Conservation (phyloP, 2,888 invertebrate genomes). For the Chaetoderma sp. region DNA sequence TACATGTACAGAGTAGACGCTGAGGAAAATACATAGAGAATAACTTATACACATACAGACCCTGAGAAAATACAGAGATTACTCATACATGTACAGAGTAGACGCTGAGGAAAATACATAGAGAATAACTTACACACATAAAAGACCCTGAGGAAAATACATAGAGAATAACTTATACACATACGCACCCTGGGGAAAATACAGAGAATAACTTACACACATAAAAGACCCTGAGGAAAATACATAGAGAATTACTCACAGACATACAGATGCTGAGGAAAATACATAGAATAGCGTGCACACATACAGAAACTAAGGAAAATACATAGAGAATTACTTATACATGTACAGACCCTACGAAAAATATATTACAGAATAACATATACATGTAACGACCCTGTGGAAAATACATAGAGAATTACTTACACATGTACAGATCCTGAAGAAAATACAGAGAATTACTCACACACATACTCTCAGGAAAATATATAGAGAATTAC, state of each 20-base stretch:
- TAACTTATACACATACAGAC: background rate
- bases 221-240: background rate
- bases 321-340: conserved; percentile 74
- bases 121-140: conserved; percentile 82
- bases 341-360: conserved; percentile 78
- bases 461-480: background rate
- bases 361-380: conserved; percentile 13
- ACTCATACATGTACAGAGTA: background rate
- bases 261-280: background rate
- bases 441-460: background rate
- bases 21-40: background rate
- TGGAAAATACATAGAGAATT: background rate
- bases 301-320: background rate
- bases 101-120: background rate
- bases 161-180: conserved; percentile 4
- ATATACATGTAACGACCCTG: too few relatives aligned
- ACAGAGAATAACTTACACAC: background rate
- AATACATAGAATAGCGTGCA: background rate
- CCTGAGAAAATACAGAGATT: background rate
- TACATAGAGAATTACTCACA: background rate
- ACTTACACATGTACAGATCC: background rate
- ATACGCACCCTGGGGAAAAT: background rate
- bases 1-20: background rate
- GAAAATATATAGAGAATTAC: background rate
- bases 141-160: conserved; percentile 71